A percentile compares a stretch with the other conserved stretches of the same genome.
phyloP scores from a whole-genome alignment of 2,797 vertebrate genomes.

The Coranthus polyacanthus region DNA sequence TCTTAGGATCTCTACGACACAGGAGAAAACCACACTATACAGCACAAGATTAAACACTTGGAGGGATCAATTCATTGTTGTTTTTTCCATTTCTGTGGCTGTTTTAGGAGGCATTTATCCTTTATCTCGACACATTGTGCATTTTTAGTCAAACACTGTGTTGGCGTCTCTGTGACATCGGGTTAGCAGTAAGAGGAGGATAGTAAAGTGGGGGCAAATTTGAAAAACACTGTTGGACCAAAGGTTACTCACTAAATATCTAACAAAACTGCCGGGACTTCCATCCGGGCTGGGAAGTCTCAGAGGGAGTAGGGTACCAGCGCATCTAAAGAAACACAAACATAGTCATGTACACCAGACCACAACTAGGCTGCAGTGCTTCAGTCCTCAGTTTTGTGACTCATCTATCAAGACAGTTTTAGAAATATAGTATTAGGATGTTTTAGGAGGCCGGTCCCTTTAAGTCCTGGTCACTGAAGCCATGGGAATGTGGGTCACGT shows the following conservation, averaged over 20 bases:
- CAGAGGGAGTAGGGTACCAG: conserved; percentile 96
- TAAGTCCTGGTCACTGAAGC: conserved; percentile 61
- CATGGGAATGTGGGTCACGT: conserved; percentile 72
- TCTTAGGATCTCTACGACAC: too few relatives aligned
- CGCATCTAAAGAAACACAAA: conserved; percentile 92
- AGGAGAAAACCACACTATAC: background rate
- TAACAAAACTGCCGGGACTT: conserved; percentile 99
- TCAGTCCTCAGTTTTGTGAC: conserved; percentile 28
- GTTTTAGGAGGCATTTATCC: background rate
- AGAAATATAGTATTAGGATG: conserved; percentile 22
- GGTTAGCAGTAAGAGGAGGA: conserved; percentile 18
- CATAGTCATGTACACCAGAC: conserved; percentile 65
- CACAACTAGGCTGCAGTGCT: conserved; percentile 49
- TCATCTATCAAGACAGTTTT: conserved; percentile 22
- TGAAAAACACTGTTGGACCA: conserved; percentile 49
- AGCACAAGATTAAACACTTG: too few relatives aligned
- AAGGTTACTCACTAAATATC: conserved; percentile 89
- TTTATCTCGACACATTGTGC: background rate
- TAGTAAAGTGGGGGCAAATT: conserved; percentile 15
- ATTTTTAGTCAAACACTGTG: conserved; percentile 25
- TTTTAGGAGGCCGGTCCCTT: conserved; percentile 66
- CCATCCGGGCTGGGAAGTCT: conserved; percentile 97
- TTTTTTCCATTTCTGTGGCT: too few relatives aligned
- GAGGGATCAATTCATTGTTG: too few relatives aligned
- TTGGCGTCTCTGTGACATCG: conserved; percentile 23